These are phyloP conservation scores for Sylvia borin DNA, from an alignment of 2,797 vertebrate species.

Conservation along the genomic window DNA sequence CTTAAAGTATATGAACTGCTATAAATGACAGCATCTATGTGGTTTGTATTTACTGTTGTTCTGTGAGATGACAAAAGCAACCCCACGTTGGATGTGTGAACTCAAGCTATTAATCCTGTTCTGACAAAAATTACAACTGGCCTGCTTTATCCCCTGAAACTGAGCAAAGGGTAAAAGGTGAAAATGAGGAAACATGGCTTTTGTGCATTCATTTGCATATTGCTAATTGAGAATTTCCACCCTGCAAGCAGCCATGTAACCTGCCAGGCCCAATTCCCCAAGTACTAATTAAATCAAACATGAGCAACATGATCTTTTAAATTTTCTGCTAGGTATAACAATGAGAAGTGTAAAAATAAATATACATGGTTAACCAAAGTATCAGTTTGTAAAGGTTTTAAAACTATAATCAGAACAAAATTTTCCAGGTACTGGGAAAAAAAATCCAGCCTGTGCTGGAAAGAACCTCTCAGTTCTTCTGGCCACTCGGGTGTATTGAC, in stretches of 20 bases:
- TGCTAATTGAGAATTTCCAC: slow-evolving; percentile 49
- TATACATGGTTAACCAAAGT: neutral
- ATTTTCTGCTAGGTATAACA: neutral
- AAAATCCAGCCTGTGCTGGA: neutral
- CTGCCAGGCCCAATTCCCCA: slow-evolving; percentile 20
- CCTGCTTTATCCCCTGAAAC: neutral
- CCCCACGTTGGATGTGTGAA: neutral
- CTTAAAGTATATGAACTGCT: neutral
- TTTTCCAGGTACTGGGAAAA: neutral
- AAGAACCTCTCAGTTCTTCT: neutral
- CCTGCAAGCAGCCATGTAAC: neutral
- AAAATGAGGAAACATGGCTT: slow-evolving; percentile 40
- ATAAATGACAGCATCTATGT: neutral
- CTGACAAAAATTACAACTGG: neutral
- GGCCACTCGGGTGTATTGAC: accelerated
- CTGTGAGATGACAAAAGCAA: neutral
- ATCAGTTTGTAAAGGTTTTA: neutral
- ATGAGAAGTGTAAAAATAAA: neutral
- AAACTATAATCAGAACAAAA: neutral
- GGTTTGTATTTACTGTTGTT: neutral
- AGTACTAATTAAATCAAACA: slow-evolving; percentile 46
- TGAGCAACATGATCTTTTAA: neutral
- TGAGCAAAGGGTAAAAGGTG: slow-evolving; percentile 31
- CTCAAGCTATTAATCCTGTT: slow-evolving; percentile 9
- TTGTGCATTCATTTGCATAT: slow-evolving; percentile 15